phyloP scores from a whole-genome alignment of 2,797 vertebrate genomes.

The Hozukius guyotensis region DNA sequence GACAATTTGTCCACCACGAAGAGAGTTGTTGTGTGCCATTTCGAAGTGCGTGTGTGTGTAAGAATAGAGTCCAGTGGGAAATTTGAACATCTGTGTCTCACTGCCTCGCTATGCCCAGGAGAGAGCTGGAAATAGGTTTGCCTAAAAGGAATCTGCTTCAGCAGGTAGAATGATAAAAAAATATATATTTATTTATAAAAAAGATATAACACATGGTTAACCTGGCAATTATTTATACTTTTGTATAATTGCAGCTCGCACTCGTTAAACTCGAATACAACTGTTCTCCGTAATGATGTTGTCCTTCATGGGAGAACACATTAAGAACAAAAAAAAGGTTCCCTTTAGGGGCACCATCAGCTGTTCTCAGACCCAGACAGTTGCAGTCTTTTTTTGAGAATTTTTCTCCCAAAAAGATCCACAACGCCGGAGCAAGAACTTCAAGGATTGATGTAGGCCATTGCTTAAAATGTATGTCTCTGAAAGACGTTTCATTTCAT shows the following conservation, averaged over 20 bases:
- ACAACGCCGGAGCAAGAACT: not conserved
- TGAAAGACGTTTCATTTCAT: not conserved
- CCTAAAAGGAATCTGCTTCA: constrained; percentile 46
- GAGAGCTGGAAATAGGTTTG: constrained; percentile 64
- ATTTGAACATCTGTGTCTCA: constrained; percentile 73
- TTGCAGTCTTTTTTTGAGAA: too few relatives aligned
- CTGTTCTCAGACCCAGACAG: not conserved
- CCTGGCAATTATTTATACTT: constrained; percentile 39
- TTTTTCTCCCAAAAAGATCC: not conserved
- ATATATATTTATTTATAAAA: not conserved
- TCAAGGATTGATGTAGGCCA: not conserved
- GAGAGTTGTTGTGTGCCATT: constrained; percentile 42
- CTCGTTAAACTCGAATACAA: constrained; percentile 35
- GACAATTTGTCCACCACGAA: constrained; percentile 36
- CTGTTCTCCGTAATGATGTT: constrained; percentile 9
- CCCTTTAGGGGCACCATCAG: constrained; percentile 5
- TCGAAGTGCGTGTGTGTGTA: constrained; percentile 41
- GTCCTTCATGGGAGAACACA: constrained; percentile 8
- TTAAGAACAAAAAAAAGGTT: not conserved
- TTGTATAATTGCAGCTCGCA: constrained; percentile 4
- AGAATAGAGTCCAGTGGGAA: constrained; percentile 70
- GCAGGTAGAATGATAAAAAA: constrained; percentile 31
- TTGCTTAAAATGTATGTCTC: not conserved
- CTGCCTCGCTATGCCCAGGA: constrained; percentile 55
- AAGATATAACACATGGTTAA: constrained; percentile 39